These are phyloP conservation scores for Carduelis carduelis DNA, from an alignment of 2,797 vertebrate species.

Conservation along the genomic window DNA sequence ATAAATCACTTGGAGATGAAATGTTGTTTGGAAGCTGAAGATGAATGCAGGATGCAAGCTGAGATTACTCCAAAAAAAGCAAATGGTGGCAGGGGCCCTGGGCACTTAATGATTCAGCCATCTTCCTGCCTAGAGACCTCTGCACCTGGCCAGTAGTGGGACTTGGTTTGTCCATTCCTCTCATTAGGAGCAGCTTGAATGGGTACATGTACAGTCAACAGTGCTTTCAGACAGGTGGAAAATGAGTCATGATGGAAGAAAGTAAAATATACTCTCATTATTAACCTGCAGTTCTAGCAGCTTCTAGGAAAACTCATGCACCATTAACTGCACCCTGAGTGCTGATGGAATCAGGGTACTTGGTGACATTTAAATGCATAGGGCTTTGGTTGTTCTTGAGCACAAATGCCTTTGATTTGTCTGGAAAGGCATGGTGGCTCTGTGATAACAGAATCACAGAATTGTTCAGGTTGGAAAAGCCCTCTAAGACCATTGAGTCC, in stretches of 20 bases:
- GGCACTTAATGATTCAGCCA: background rate
- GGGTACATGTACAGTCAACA: slow-evolving; percentile 22
- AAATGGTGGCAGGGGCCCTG: background rate
- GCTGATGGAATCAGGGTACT: fast-evolving
- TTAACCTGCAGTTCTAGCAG: background rate
- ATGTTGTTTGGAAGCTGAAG: background rate
- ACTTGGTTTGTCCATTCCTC: background rate
- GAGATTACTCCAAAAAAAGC: background rate
- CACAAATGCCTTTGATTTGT: background rate
- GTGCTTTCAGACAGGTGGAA: background rate
- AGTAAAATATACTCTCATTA: background rate
- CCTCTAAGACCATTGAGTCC: background rate
- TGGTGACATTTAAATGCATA: fast-evolving
- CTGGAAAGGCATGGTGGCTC: background rate
- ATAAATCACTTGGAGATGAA: background rate
- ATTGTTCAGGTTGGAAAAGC: background rate
- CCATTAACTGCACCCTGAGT: background rate
- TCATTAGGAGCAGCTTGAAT: slow-evolving; percentile 27
- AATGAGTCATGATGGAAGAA: background rate
- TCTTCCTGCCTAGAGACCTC: background rate
- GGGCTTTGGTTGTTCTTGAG: background rate
- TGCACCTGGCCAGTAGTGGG: background rate
- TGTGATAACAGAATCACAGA: background rate
- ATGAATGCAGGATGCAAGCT: background rate
- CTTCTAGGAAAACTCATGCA: background rate